These are phyloP conservation scores for Julus scandinavius DNA, from an alignment of 2,888 invertebrate genomes.

Conservation along the genomic window DNA sequence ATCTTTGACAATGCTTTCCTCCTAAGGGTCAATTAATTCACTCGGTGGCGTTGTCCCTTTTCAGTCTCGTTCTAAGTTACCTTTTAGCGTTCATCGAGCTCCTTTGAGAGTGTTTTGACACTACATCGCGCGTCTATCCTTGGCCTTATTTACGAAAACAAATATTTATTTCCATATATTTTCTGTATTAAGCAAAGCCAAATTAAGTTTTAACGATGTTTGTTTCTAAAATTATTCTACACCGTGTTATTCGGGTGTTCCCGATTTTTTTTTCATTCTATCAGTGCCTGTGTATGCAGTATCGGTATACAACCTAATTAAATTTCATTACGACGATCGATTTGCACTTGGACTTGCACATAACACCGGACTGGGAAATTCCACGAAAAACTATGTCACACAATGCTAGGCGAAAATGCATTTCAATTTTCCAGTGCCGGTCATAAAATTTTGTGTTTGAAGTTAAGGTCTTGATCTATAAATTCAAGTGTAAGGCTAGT, in stretches of 20 bases:
- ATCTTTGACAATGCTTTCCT: background rate
- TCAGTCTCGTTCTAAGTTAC: background rate
- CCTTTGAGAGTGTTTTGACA: background rate
- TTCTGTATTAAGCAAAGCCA: background rate
- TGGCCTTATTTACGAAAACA: slow-evolving; percentile 21
- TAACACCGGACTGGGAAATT: background rate
- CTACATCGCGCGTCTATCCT: background rate
- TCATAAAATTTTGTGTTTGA: too few species aligned
- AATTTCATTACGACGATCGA: slow-evolving; percentile 23
- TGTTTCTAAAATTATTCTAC: background rate
- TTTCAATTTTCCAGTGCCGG: too few species aligned
- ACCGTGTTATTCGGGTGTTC: background rate
- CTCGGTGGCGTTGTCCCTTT: background rate
- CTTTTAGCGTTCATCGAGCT: background rate
- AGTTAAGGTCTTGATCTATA: too few species aligned
- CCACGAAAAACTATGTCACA: background rate
- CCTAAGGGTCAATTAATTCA: background rate
- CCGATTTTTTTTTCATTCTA: background rate
- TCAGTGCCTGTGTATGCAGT: background rate
- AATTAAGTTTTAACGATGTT: background rate
- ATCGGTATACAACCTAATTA: background rate
- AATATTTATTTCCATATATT: background rate
- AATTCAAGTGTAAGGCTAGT: too few species aligned
- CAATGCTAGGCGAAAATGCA: background rate
- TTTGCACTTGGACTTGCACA: background rate